phyloP scores from a whole-genome alignment of 2,797 vertebrate species.

The Cichlasoma orientale region DNA sequence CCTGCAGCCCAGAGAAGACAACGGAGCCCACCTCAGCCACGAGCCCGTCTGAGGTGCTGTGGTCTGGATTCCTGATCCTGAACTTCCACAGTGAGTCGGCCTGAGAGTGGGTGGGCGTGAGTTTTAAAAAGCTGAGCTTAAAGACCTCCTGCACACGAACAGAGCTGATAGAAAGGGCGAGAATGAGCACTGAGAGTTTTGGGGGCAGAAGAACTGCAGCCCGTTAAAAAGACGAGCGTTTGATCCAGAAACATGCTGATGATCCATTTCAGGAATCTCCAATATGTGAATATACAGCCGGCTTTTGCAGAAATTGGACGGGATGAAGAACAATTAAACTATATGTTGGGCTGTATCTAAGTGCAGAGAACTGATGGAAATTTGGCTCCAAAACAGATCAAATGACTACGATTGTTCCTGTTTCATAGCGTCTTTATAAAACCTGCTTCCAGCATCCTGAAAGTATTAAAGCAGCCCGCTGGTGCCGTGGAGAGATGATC shows the following conservation, averaged over 20 bases:
- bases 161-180: not conserved
- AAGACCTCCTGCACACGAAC: no score
- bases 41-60: not conserved
- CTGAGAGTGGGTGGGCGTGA: no score
- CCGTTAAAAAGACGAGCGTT: not conserved
- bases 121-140: no score
- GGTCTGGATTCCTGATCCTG: not conserved
- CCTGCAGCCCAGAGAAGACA: not conserved
- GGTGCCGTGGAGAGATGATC: not conserved
- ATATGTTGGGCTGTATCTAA: not conserved
- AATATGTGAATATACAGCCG: not conserved
- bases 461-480: conserved; percentile 3
- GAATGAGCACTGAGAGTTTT: not conserved
- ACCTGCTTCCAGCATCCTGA: not conserved
- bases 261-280: not conserved
- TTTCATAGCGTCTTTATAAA: not conserved
- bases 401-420: not conserved
- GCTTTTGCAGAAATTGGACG: not conserved
- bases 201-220: not conserved
- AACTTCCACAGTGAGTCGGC: no score
- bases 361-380: conserved; percentile 5
- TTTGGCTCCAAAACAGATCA: not conserved
- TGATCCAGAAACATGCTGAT: not conserved
- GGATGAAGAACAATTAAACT: not conserved
- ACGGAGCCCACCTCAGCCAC: not conserved